Conservation (phyloP, 1,140 invertebrate genomes). For the Matsumurasca onukii region DNA sequence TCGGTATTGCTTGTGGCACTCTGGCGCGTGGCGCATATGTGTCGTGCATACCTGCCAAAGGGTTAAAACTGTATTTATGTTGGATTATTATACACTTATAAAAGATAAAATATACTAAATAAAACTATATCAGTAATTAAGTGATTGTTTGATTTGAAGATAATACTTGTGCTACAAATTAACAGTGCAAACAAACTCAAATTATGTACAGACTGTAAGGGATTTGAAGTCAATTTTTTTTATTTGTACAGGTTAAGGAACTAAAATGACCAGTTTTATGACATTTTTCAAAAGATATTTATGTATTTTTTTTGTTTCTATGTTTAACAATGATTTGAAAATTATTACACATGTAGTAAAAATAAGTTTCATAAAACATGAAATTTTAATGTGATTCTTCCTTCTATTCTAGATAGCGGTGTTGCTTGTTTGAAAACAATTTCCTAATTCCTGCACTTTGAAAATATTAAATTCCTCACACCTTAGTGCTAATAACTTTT, state of each 20-base stretch:
- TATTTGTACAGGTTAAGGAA: not conserved
- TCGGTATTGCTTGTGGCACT: too few species aligned
- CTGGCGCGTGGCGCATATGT: too few species aligned
- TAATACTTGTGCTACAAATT: not conserved
- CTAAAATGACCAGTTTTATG: not conserved
- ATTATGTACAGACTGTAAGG: too few species aligned
- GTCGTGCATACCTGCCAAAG: too few species aligned
- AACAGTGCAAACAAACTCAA: not conserved
- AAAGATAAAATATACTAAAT: too few species aligned
- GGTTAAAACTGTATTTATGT: too few species aligned
- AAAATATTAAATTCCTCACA: not conserved
- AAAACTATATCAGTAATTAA: too few species aligned
- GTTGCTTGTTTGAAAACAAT: not conserved
- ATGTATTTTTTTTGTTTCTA: not conserved
- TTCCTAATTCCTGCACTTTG: not conserved
- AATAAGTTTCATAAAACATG: not conserved
- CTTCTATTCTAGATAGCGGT: not conserved
- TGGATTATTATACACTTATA: too few species aligned
- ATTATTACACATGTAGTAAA: not conserved
- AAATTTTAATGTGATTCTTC: not conserved
- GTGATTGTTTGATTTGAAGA: too few species aligned
- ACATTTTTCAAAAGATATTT: not conserved
- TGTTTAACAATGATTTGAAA: not conserved
- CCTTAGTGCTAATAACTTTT: not conserved
- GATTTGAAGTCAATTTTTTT: not conserved